These are phyloP conservation scores for Siphonodentalium dalli DNA, from an alignment of 2,888 invertebrate species.

Conservation along the genomic window DNA sequence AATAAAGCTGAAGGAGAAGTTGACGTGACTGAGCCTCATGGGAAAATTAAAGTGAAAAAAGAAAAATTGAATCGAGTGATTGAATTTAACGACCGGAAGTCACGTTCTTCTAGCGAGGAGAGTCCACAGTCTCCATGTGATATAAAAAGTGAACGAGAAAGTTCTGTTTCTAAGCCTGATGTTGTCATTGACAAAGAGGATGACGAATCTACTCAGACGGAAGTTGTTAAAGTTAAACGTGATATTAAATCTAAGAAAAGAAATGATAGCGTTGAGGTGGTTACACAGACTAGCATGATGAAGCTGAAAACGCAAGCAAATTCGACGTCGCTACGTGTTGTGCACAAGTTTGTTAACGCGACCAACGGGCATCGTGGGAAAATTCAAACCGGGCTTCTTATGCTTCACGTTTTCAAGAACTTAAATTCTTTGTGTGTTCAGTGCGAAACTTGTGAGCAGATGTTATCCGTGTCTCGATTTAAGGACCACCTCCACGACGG, in stretches of 20 bases:
- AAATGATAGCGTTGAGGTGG: no score
- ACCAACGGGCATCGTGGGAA: constrained; percentile 24
- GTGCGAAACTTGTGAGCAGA: constrained; percentile 54
- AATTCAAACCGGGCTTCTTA: constrained; percentile 44
- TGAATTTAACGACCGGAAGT: not conserved
- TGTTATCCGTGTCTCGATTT: constrained; percentile 52
- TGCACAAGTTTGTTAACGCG: constrained; percentile 43
- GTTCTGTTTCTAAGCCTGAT: not conserved
- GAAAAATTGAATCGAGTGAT: not conserved
- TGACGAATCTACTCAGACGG: constrained; percentile 17
- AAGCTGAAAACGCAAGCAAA: no score
- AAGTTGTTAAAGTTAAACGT: no score
- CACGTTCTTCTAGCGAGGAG: not conserved
- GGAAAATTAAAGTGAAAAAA: not conserved
- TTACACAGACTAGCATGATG: no score
- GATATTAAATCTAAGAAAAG: no score
- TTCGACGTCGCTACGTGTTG: constrained; percentile 36
- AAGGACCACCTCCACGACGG: constrained; percentile 53
- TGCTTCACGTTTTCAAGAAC: constrained; percentile 46
- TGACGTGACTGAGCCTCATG: not conserved
- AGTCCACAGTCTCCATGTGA: no score
- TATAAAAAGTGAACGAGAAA: no score
- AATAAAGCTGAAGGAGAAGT: not conserved
- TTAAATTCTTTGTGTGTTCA: constrained; percentile 51
- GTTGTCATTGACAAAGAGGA: constrained; percentile 3